Percentiles rank a stretch among this genome's conserved stretches.
phyloP scores from a whole-genome alignment of 2,888 invertebrate genomes.

The Panopea generosa region DNA sequence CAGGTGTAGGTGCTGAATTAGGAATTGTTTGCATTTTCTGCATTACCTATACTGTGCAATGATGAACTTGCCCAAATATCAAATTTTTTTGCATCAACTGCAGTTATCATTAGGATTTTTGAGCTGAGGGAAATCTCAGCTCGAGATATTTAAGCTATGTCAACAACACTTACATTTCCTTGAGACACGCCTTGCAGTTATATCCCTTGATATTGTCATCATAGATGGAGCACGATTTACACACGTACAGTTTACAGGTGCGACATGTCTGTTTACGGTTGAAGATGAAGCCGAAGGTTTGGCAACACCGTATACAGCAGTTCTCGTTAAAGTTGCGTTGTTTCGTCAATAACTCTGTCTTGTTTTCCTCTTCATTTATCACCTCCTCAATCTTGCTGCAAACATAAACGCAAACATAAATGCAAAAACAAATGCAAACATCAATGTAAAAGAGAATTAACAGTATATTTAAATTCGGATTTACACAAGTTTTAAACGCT shows the following conservation, averaged over 20 bases:
- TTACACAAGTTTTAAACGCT: too few relatives aligned
- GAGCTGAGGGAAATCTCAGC: too few relatives aligned
- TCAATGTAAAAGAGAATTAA: too few relatives aligned
- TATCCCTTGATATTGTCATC: slow-evolving; percentile 76
- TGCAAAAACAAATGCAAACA: not conserved
- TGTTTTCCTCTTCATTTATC: slow-evolving; percentile 76
- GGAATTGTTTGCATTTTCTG: too few relatives aligned
- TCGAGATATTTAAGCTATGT: too few relatives aligned
- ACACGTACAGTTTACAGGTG: slow-evolving; percentile 81
- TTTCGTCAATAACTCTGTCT: slow-evolving; percentile 72
- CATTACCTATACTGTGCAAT: too few relatives aligned
- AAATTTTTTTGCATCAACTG: too few relatives aligned
- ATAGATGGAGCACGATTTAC: slow-evolving; percentile 82
- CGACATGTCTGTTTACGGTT: slow-evolving; percentile 82
- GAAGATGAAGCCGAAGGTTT: slow-evolving; percentile 82
- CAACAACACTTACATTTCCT: slow-evolving; percentile 81
- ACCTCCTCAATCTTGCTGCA: slow-evolving; percentile 79
- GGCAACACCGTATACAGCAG: slow-evolving; percentile 82
- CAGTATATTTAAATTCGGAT: too few relatives aligned
- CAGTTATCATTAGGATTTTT: too few relatives aligned
- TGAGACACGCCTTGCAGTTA: slow-evolving; percentile 82
- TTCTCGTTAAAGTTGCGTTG: slow-evolving; percentile 80
- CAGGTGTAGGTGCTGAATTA: too few relatives aligned
- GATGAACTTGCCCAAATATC: too few relatives aligned
- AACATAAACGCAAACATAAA: slow-evolving; percentile 20